Evolutionary conservation across 2,888 invertebrate genomes (phyloP).

Genomic region (Chouioia cunea): DNA sequence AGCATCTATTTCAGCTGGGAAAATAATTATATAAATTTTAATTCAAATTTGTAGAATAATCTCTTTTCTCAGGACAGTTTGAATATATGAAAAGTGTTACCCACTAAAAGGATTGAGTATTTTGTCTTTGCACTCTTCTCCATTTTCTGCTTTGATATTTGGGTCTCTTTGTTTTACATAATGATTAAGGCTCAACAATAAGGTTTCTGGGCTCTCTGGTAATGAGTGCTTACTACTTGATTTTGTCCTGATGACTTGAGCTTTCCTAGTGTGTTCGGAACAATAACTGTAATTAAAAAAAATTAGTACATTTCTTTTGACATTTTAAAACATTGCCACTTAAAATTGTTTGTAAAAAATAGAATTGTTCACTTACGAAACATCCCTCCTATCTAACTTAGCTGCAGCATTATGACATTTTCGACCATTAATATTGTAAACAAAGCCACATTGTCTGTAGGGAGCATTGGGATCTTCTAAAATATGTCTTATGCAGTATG

Average conservation of each 20-base stretch:
- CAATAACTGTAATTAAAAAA: constrained; percentile 71
- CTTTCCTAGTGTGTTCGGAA: constrained; percentile 77
- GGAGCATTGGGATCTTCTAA: constrained; percentile 86
- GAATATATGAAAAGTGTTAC: constrained; percentile 49
- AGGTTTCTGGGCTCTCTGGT: constrained; percentile 76
- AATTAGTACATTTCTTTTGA: constrained; percentile 22
- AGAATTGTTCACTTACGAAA: constrained; percentile 69
- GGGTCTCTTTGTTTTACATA: constrained; percentile 69
- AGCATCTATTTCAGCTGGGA: constrained; percentile 72
- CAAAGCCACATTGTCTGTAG: constrained; percentile 83
- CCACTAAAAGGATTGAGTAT: constrained; percentile 75
- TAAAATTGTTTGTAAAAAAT: not conserved
- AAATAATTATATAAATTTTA: constrained; percentile 5
- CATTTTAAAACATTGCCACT: not conserved
- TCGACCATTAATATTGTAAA: constrained; percentile 77
- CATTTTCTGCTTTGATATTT: constrained; percentile 68
- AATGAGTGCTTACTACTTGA: constrained; percentile 74
- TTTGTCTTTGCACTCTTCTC: constrained; percentile 70
- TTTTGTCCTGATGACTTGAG: constrained; percentile 75
- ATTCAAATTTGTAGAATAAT: constrained; percentile 11
- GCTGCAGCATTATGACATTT: constrained; percentile 85
- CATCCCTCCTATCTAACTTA: constrained; percentile 78
- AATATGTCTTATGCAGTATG: constrained; percentile 87
- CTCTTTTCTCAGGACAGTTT: not conserved
- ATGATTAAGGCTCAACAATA: constrained; percentile 76